Conservation (phyloP, 2,113 vertebrate species). For the Rhineura floridana region DNA sequence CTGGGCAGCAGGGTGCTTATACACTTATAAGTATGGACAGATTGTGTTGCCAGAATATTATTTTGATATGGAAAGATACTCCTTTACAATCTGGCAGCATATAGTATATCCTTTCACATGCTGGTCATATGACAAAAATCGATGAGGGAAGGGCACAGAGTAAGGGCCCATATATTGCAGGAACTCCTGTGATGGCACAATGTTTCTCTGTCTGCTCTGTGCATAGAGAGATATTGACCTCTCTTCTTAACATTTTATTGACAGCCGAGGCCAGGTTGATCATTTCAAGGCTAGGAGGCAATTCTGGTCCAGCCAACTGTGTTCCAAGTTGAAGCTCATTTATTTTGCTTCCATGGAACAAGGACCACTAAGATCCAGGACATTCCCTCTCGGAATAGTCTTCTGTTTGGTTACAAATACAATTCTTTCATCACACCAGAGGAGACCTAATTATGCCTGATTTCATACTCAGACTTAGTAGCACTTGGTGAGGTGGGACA, state of each 20-base stretch:
- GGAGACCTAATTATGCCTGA: neutral
- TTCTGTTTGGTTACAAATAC: neutral
- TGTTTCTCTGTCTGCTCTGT: neutral
- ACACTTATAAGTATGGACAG: conserved; percentile 9
- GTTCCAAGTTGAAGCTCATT: neutral
- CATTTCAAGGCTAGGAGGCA: neutral
- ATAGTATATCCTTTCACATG: neutral
- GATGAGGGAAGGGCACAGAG: neutral
- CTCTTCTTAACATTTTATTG: neutral
- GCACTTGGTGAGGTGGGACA: neutral
- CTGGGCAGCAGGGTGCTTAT: neutral
- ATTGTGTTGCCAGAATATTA: neutral
- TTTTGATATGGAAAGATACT: conserved; percentile 25
- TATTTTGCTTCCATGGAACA: neutral
- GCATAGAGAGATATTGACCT: neutral
- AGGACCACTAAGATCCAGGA: neutral
- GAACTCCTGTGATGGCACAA: neutral
- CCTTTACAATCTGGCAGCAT: conserved; percentile 20
- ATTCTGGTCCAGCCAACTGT: neutral
- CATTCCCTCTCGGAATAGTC: neutral
- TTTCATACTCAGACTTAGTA: neutral
- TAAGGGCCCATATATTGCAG: neutral
- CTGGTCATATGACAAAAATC: neutral
- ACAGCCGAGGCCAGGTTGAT: neutral
- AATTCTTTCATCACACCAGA: neutral